These are phyloP conservation scores for Agonopterix arenella DNA, from an alignment of 2,888 invertebrate species.

Conservation along the genomic window DNA sequence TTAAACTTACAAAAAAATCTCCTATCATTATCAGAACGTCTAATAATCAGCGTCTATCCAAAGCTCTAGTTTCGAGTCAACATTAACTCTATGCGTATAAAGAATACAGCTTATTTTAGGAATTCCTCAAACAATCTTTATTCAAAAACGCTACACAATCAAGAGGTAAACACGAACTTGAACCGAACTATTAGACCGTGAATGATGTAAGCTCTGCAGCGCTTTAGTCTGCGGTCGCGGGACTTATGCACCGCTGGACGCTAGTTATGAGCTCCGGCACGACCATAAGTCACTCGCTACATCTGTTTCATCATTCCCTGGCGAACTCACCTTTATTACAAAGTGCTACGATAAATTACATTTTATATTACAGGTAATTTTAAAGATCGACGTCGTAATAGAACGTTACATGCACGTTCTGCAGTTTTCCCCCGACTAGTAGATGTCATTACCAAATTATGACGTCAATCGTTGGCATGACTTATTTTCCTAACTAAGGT, in stretches of 20 bases:
- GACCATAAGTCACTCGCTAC: slow-evolving; percentile 54
- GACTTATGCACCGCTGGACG: slow-evolving; percentile 61
- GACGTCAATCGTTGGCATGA: no score
- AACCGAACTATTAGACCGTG: slow-evolving; percentile 18
- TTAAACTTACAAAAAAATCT: no score
- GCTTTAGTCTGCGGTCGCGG: slow-evolving; percentile 51
- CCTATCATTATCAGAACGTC: no score
- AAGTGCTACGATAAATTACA: slow-evolving; percentile 7
- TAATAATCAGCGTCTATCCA: no score
- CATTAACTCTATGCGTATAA: no score
- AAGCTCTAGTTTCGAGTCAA: no score
- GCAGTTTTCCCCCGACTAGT: no score
- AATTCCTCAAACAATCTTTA: no score
- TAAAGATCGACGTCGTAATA: not conserved
- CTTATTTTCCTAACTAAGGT: no score
- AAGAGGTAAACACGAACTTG: not conserved
- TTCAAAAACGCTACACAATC: not conserved
- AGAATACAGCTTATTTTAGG: no score
- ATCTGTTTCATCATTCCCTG: slow-evolving; percentile 51
- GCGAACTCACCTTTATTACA: slow-evolving; percentile 36
- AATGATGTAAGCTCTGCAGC: slow-evolving; percentile 47
- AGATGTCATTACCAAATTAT: no score
- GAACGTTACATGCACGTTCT: no score
- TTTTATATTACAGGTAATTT: slow-evolving; percentile 3
- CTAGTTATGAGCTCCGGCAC: slow-evolving; percentile 59